A percentile compares a stretch with the other conserved stretches of the same genome.
Evolutionary conservation across 2,113 vertebrate genomes (phyloP).

Genomic region (Lampris megalopsis): DNA sequence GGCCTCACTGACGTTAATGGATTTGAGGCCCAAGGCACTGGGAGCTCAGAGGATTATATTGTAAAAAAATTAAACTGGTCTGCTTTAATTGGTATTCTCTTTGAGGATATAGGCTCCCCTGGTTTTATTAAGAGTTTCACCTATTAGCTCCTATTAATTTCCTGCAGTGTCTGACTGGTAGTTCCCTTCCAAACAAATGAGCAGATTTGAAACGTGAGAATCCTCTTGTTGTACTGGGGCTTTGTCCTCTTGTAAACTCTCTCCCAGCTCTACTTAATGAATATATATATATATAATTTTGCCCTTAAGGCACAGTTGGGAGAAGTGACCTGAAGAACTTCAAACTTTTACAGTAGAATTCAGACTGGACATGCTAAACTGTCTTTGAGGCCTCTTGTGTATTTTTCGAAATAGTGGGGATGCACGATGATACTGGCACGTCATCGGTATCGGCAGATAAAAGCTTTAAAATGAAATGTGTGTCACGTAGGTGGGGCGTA

Average conservation of each 20-base stretch:
- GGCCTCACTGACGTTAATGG: constrained; percentile 55
- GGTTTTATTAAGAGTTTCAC: constrained; percentile 42
- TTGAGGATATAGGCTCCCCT: constrained; percentile 34
- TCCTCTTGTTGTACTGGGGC: neutral
- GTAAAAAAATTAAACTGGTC: constrained; percentile 38
- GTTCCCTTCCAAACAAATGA: constrained; percentile 14
- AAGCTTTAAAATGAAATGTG: too few relatives aligned
- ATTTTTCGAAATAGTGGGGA: too few relatives aligned
- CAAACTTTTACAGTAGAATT: neutral
- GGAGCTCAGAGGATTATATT: constrained; percentile 53
- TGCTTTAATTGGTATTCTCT: constrained; percentile 51
- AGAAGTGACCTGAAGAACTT: neutral
- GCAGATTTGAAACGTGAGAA: neutral
- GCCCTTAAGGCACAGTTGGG: neutral
- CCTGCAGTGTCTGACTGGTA: constrained; percentile 24
- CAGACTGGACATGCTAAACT: neutral
- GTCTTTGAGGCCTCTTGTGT: neutral
- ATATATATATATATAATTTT: neutral
- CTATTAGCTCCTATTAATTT: constrained; percentile 33
- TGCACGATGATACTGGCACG: too few relatives aligned
- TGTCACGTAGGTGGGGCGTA: too few relatives aligned
- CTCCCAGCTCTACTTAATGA: too few relatives aligned
- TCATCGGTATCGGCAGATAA: too few relatives aligned
- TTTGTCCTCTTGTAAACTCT: too few relatives aligned
- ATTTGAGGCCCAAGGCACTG: constrained; percentile 44